Conservation (phyloP, 2,113 vertebrate genomes). For the Malurus melanocephalus region DNA sequence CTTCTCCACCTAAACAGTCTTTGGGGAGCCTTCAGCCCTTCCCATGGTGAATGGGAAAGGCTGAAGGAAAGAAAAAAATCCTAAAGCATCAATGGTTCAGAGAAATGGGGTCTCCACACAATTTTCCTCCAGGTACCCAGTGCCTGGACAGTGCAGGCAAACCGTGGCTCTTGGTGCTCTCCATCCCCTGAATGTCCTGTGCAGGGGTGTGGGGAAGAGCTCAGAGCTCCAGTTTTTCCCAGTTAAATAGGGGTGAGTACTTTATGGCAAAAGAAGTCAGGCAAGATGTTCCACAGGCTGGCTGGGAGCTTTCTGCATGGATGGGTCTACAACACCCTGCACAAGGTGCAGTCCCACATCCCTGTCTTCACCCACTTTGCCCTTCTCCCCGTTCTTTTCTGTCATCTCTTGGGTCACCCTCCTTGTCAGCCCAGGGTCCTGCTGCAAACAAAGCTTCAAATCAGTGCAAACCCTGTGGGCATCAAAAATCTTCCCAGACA, state of each 20-base stretch:
- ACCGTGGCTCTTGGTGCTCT: background rate
- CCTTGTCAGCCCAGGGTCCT: background rate
- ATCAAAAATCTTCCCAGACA: background rate
- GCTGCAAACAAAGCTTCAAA: background rate
- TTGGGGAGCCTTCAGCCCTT: background rate
- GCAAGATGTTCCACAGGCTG: fast-evolving
- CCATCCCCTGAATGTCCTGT: background rate
- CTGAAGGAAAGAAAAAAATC: too few species aligned
- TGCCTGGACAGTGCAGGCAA: background rate
- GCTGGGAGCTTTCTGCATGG: background rate
- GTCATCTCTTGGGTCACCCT: background rate
- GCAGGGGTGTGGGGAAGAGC: background rate
- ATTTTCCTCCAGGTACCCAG: background rate
- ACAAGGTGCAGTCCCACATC: background rate
- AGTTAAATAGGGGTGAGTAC: background rate
- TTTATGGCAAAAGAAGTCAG: background rate
- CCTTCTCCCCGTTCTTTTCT: background rate
- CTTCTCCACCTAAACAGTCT: background rate
- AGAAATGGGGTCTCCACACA: background rate
- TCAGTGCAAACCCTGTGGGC: background rate
- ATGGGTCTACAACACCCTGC: background rate
- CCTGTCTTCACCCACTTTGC: background rate
- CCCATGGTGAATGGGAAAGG: background rate
- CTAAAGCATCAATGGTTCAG: too few species aligned
- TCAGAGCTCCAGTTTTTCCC: background rate